A percentile compares a stretch with the other conserved stretches of the same genome.
phyloP scores from a whole-genome alignment of 2,888 invertebrate genomes.

The Orthosia cruda region DNA sequence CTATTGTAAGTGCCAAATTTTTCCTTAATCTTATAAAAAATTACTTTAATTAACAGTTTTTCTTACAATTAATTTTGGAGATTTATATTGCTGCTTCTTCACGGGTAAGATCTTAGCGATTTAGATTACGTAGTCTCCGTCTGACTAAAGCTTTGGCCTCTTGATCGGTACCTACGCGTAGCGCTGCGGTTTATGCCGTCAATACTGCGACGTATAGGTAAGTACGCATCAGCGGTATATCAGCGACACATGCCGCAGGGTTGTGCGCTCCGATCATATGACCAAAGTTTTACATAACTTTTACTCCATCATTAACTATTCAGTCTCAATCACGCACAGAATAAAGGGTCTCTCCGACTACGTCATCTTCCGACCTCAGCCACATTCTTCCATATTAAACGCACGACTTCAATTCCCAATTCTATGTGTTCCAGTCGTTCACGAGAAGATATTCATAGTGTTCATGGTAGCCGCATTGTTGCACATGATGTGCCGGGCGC shows the following conservation, averaged over 20 bases:
- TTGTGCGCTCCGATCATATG: too few relatives aligned
- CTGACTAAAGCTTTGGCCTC: too few relatives aligned
- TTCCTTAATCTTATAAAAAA: background rate
- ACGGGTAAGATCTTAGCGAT: slow-evolving; percentile 36
- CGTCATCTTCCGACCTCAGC: slow-evolving; percentile 31
- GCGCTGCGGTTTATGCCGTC: too few relatives aligned
- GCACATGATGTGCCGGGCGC: slow-evolving; percentile 94
- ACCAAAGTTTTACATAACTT: background rate
- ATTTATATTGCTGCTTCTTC: slow-evolving; percentile 28
- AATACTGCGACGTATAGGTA: too few relatives aligned
- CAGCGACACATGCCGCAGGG: too few relatives aligned
- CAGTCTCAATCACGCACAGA: background rate
- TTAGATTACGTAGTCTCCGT: background rate
- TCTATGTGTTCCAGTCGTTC: slow-evolving; percentile 93
- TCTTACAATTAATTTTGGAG: slow-evolving; percentile 25
- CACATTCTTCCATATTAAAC: slow-evolving; percentile 47
- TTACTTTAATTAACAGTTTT: slow-evolving; percentile 16
- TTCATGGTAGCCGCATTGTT: slow-evolving; percentile 97
- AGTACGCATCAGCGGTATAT: too few relatives aligned
- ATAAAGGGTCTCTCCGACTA: background rate
- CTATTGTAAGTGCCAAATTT: slow-evolving; percentile 95
- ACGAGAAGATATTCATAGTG: slow-evolving; percentile 97
- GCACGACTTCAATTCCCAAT: slow-evolving; percentile 51
- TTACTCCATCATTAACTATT: background rate
- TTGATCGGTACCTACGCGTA: too few relatives aligned